These are phyloP conservation scores for Panthera uncia DNA, from an alignment of 2,113 vertebrate genomes.

Conservation along the genomic window DNA sequence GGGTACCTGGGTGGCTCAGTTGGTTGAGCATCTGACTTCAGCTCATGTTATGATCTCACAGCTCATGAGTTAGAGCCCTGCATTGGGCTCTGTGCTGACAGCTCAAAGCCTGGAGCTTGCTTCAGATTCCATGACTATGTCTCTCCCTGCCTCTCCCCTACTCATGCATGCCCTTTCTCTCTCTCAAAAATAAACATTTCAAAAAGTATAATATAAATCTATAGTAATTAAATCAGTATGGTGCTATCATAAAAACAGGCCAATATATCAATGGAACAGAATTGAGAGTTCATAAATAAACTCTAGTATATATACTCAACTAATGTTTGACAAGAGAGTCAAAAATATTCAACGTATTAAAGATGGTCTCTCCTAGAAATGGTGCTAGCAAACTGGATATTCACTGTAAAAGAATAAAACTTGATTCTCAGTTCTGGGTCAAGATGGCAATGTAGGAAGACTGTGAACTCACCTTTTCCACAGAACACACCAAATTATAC, in stretches of 20 bases:
- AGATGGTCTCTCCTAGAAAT: not conserved
- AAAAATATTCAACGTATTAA: not conserved
- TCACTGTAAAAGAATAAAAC: not conserved
- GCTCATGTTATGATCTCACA: too few relatives aligned
- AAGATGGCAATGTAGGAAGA: not conserved
- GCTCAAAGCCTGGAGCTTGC: too few relatives aligned
- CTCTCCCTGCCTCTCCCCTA: too few relatives aligned
- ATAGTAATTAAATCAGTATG: not conserved
- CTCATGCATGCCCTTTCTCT: too few relatives aligned
- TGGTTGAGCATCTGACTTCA: too few relatives aligned
- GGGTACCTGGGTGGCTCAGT: too few relatives aligned
- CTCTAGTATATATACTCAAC: not conserved
- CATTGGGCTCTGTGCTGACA: too few relatives aligned
- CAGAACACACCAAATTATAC: not conserved
- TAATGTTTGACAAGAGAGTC: not conserved
- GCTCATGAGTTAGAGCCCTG: too few relatives aligned
- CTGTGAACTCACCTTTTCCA: not conserved
- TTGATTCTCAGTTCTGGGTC: not conserved
- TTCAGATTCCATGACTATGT: too few relatives aligned
- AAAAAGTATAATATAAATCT: not conserved
- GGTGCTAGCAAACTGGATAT: not conserved
- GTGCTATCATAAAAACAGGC: not conserved
- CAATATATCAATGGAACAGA: not conserved
- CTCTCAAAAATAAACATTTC: too few relatives aligned
- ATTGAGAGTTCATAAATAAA: not conserved